Evolutionary conservation across 2,113 vertebrate species (phyloP), one percentile per base, ranked within the genome.

Genomic region (Micromys minutus): DNA sequence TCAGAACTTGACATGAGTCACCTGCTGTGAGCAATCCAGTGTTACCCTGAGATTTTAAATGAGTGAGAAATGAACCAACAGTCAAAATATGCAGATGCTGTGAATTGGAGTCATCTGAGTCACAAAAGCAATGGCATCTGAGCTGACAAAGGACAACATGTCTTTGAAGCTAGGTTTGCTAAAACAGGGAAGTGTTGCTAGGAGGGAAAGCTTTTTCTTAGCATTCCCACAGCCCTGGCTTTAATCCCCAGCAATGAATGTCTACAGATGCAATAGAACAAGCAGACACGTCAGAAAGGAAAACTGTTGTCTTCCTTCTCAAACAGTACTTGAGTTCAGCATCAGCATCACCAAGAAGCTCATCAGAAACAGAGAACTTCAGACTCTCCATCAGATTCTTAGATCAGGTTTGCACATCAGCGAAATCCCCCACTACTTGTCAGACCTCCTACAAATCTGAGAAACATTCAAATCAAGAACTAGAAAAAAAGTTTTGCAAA

Each of bases 41-140:
- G 52, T 55, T 80, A 76, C 42, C 22, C 76, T 47, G 31, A 31
- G 57, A 93, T 93, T 83, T 75, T 85, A n/a, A 87, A 91, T 91
- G n/a, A 59, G 17, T 7, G 86, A 16, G 6, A 11, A 87, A 31
- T 47, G 61, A 91, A 65, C 34, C 63, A 55, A 72, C 36, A 67
- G 26, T 92, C 24, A 80, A 26, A 63, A 31, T 11, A 81, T 34
- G 34, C 24, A 87, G 26, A 63, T 74, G 22, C 71, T 57, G 42
- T 59, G 63, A 39, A n/a, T 42, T 72, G 69, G 9, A 12, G 7
- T 7, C 39, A 87, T 55, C 29, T 50, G n/a, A 90, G 7, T 34
- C 47, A 71, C 72, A 57, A 80, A 90, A 71, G 63, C 45, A 42
- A 21, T 80, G 71, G 88, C 13, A 39, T 42, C 57, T 31, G 45